These are phyloP conservation scores for Drosophila rubida DNA, from an alignment of 2,888 invertebrate genomes.

Conservation along the genomic window DNA sequence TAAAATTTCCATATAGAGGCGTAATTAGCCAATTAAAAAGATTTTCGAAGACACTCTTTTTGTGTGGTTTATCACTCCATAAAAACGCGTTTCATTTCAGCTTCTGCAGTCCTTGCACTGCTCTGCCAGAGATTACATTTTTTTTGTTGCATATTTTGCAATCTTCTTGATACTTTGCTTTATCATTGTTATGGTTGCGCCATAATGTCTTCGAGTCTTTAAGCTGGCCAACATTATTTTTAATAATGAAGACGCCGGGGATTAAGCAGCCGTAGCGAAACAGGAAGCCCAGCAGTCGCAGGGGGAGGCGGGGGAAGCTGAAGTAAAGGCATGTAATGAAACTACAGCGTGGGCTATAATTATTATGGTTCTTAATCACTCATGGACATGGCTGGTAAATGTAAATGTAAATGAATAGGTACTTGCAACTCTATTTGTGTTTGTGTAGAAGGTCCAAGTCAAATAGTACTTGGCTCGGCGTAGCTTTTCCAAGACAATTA, in stretches of 20 bases:
- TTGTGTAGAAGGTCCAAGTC: slow-evolving; percentile 11
- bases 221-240: slow-evolving; percentile 33
- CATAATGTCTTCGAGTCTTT: slow-evolving; percentile 1
- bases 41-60: not conserved
- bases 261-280: slow-evolving; percentile 9
- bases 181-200: not conserved
- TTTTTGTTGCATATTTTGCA: not conserved
- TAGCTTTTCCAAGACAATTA: slow-evolving; percentile 54
- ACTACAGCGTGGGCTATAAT: slow-evolving; percentile 52
- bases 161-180: slow-evolving; percentile 4
- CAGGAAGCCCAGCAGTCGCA: not conserved
- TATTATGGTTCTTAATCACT: slow-evolving; percentile 66
- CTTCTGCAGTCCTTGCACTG: not conserved
- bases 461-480: slow-evolving; percentile 3
- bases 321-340: slow-evolving; percentile 29
- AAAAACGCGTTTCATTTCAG: not conserved
- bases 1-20: not conserved
- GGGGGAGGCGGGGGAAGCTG: not conserved
- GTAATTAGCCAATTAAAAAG: not conserved
- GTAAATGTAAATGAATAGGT: not conserved
- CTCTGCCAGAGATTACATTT: not conserved
- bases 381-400: slow-evolving; percentile 20
- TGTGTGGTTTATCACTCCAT: not conserved
- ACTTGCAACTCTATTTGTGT: not conserved
- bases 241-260: slow-evolving; percentile 20